Base-by-base conservation (phyloP, 2,888 invertebrate species). In the Plutella xylostella region DNA sequence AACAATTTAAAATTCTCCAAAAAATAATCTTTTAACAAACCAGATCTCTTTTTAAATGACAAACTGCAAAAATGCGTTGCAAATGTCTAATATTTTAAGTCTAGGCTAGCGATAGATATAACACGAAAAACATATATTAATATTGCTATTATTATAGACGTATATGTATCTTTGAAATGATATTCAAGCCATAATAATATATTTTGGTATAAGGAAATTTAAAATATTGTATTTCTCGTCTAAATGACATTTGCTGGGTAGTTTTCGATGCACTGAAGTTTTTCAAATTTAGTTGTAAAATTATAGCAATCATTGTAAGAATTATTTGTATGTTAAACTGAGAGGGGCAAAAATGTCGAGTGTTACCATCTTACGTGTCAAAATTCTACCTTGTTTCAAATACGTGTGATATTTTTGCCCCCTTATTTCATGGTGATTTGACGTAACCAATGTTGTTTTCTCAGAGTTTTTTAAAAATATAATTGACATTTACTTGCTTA, bases 101-200 rank as follows among this genome's bases (percentile, higher is more conserved):
- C 64, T 80, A 80, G 78, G 62, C 66, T 68, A 68, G 57, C 63
- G 60, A 64, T 72, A 78, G 74, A 68, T 71, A 69, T 64, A 72
- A 65, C 69, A 74, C 69, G 69, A 65, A 65, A 70, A 72, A 65
- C 66, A 68, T 33, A 43, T 65, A 68, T 55, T 53, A 50, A 68
- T 74, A 61, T 55, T 58, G 63, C 20, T 25, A 43, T 43, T 21
- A 43, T 31, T 37, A 47, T 64, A 77, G 65, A 76, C 64, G 69
- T 66, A 69, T 64, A 48, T 73, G 72, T 76, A 79, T 78, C 75
- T 79, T 76, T 61, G 68, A 75, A 75, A 70, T 69, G 65, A 72
- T 69, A 76, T 68, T 71, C 70, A 71, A 77, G 82, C 82, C 82
- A 83, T 83, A 83, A 82, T 80, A 78, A 82, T 79, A 79, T 82